Evolutionary conservation across 2,113 vertebrate genomes (phyloP).

Genomic region (Oryzias woworae): DNA sequence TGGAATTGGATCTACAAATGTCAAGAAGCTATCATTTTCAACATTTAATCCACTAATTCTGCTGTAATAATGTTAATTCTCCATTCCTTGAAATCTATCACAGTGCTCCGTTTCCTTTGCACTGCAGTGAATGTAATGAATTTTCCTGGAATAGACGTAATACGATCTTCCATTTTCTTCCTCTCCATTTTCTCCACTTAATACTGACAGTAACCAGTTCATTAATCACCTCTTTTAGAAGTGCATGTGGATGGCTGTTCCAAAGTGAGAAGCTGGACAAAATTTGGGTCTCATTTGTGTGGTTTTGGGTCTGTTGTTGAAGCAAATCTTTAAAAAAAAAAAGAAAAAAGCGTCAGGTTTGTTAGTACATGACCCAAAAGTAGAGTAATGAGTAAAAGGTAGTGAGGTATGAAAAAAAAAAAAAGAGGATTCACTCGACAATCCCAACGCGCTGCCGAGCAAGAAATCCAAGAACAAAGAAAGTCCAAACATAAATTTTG

Average conservation of each 20-base stretch:
- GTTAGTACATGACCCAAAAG: no score
- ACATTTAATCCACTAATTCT: constrained; percentile 22
- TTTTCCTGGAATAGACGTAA: constrained; percentile 18
- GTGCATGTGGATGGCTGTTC: constrained; percentile 8
- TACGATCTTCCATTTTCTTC: constrained; percentile 10
- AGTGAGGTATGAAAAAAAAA: no score
- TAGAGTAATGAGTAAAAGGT: no score
- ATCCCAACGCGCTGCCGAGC: no score
- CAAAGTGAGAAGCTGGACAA: constrained; percentile 4
- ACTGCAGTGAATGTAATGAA: constrained; percentile 32
- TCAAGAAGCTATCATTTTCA: constrained; percentile 25
- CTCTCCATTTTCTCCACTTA: constrained; percentile 1
- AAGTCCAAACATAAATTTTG: no score
- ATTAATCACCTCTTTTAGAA: constrained; percentile 15
- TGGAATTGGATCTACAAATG: constrained; percentile 16
- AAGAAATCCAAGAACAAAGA: no score
- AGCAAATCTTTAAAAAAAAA: no score
- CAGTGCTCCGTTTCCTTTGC: not conserved
- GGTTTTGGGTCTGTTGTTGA: no score
- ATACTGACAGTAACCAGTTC: constrained; percentile 13
- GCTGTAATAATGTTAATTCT: constrained; percentile 25
- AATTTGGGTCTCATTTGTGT: constrained; percentile 6
- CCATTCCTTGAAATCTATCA: constrained; percentile 29
- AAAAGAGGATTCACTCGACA: no score
- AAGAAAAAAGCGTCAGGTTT: no score